Evolutionary conservation across 2,797 vertebrate genomes (phyloP), one percentile per base, ranked within the genome.

Genomic region (Phoebastria nigripes): DNA sequence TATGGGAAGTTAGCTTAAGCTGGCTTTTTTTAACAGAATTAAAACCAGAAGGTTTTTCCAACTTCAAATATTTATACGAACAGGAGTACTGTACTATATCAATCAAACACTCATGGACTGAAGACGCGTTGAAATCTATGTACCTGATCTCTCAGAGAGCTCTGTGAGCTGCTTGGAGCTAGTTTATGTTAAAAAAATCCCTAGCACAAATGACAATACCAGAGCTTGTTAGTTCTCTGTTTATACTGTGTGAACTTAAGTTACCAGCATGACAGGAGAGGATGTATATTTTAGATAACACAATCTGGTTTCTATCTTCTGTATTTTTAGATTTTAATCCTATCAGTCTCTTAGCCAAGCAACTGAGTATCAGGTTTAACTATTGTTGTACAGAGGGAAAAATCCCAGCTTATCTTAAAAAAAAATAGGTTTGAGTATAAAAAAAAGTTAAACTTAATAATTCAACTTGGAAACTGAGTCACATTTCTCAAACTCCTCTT

Each of bases 1-100:
- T 90, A 70, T 65, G 96, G 92, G 96, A 97, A 94, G 88, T 89
- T 82, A 82, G 5, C 33, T 92, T 84, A 72, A 95, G 94, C 58
- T 84, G 52, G 12, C 29, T 96, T 93, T 96, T 96, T 95, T 95
- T 85, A 95, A 87, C 88, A 93, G 94, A 92, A 93, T 96, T 98
- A 94, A 98, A 97, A 97, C 96, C 97, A 97, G 97, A 97, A 97
- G 86, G 82, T 78, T 91, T 97, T 96, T 97, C 83, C 78, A 96
- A 96, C 93, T 97, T 97, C 96, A 98, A 98, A 98, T 98, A 98
- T 98, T 98, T 98, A 98, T 82, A 97, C 0, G 58, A 98, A 89
- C 79, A 93, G 83, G 95, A 97, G 97, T 95, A 84, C 98, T 97
- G 98, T 16, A 31, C 72, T 98, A 13, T 91, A 97, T 98, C 97